phyloP scores from a whole-genome alignment of 1,140 invertebrate species.

The Euura saliciscinereae region DNA sequence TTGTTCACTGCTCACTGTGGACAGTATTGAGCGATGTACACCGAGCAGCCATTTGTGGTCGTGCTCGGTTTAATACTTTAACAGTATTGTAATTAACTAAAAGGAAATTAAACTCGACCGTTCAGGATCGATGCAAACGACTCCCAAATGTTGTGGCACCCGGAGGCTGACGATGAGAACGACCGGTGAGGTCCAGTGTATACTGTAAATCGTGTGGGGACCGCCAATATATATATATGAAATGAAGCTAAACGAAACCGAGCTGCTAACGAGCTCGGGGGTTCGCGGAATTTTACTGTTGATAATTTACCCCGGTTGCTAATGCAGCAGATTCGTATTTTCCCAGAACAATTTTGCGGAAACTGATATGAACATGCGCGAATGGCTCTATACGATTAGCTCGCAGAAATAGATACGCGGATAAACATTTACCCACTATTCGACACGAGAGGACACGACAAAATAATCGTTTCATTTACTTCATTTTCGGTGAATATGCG shows the following conservation, averaged over 20 bases:
- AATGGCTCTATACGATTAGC: too few relatives aligned
- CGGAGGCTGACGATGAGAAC: background rate
- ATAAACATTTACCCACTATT: too few relatives aligned
- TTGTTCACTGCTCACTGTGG: too few relatives aligned
- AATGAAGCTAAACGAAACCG: background rate
- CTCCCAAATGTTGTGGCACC: background rate
- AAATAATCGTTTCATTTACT: too few relatives aligned
- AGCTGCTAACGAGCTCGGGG: background rate
- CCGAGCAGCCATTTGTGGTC: too few relatives aligned
- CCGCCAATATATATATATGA: background rate
- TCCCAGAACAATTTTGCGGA: background rate
- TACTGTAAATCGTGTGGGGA: too few relatives aligned
- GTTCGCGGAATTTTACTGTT: background rate
- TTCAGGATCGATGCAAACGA: conserved; percentile 15
- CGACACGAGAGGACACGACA: too few relatives aligned
- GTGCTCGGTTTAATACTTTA: conserved; percentile 9
- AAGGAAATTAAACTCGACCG: conserved; percentile 11
- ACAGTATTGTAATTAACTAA: conserved; percentile 14
- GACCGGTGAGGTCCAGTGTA: background rate
- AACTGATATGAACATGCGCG: background rate
- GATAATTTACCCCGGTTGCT: background rate
- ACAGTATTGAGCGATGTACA: too few relatives aligned
- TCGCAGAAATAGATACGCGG: too few relatives aligned
- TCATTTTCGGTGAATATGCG: too few relatives aligned
- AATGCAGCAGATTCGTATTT: background rate